Percentiles rank a stretch among this genome's conserved stretches.
These are phyloP conservation scores for Uropsilus gracilis DNA, from an alignment of 2,113 vertebrate species.

Conservation along the genomic window DNA sequence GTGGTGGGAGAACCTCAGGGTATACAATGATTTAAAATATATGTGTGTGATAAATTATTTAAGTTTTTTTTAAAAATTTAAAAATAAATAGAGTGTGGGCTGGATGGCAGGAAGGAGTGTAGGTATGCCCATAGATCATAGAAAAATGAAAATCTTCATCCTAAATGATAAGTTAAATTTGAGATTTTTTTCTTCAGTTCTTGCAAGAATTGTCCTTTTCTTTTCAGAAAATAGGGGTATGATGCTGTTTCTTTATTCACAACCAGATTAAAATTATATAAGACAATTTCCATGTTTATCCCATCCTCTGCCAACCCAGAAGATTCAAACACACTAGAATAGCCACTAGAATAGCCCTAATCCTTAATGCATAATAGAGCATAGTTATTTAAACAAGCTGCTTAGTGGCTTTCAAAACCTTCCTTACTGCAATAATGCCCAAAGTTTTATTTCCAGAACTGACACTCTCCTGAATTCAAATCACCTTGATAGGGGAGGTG, in stretches of 20 bases:
- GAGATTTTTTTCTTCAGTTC: neutral
- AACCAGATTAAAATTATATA: neutral
- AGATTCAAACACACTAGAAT: neutral
- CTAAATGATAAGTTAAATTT: neutral
- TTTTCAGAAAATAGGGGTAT: neutral
- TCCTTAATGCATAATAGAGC: neutral
- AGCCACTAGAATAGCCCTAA: neutral
- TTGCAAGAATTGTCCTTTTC: neutral
- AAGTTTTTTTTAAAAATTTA: no score
- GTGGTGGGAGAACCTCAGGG: no score
- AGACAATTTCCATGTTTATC: neutral
- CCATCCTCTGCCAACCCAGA: neutral
- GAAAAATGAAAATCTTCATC: neutral
- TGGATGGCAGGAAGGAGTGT: neutral
- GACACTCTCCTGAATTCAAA: neutral
- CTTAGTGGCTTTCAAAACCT: neutral
- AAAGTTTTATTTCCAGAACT: neutral
- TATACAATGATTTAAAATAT: no score
- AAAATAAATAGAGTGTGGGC: no score
- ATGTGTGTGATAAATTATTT: no score
- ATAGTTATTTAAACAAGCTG: neutral
- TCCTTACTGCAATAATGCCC: neutral
- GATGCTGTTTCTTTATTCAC: neutral
- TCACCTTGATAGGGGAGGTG: no score
- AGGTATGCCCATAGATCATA: neutral